These are phyloP conservation scores for Hephaestus fuliginosus DNA, from an alignment of 2,797 vertebrate genomes.

Conservation along the genomic window DNA sequence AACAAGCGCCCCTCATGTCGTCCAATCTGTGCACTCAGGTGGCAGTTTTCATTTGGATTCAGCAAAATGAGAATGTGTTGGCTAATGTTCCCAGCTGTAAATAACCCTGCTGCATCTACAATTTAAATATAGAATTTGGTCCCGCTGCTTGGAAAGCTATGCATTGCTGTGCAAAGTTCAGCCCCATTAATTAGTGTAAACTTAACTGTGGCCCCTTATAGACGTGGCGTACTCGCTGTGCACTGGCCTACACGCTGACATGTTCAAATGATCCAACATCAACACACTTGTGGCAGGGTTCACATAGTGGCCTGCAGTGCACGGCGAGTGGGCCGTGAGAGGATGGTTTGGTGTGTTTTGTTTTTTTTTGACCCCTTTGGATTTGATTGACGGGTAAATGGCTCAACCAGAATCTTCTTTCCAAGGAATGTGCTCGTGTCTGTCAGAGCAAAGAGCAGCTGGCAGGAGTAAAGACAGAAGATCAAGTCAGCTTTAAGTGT, in stretches of 20 bases:
- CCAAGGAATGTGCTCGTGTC: constrained; percentile 88
- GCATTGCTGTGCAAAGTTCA: constrained; percentile 85
- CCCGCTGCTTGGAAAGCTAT: constrained; percentile 82
- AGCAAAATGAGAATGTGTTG: constrained; percentile 73
- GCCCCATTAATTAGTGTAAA: constrained; percentile 86
- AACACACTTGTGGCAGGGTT: constrained; percentile 79
- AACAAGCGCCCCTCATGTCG: constrained; percentile 21
- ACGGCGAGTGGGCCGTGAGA: constrained; percentile 69
- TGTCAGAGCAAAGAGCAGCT: constrained; percentile 88
- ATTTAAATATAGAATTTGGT: constrained; percentile 85
- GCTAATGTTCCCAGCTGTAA: constrained; percentile 87
- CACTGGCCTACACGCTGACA: constrained; percentile 64
- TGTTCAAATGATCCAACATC: constrained; percentile 82
- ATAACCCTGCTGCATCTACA: constrained; percentile 82
- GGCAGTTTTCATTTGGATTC: constrained; percentile 77
- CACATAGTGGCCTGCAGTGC: constrained; percentile 64
- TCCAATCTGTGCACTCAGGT: constrained; percentile 59
- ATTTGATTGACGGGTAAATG: constrained; percentile 83
- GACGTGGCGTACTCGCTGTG: constrained; percentile 47
- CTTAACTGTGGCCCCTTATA: constrained; percentile 77
- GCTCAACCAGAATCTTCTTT: constrained; percentile 79
- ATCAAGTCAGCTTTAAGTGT: constrained; percentile 84
- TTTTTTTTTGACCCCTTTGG: constrained; percentile 72
- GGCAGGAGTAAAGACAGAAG: constrained; percentile 83
- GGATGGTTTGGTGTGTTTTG: constrained; percentile 31